A percentile compares a stretch with the other conserved stretches of the same genome.
Evolutionary conservation across 2,797 vertebrate species (phyloP).

Genomic region (Myripristis jacobus): DNA sequence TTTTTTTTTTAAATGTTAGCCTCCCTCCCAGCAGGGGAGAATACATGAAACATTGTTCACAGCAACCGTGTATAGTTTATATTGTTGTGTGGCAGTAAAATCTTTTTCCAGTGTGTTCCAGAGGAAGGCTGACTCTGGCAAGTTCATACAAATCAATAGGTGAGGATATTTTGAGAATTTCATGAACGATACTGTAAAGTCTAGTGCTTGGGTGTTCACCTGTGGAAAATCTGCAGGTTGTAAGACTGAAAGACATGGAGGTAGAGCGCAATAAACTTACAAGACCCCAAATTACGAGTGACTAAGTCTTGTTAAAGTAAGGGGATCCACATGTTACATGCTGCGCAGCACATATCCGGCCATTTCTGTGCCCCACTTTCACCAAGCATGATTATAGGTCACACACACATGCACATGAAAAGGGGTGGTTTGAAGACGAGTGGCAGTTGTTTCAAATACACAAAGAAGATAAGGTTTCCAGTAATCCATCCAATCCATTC

Average conservation of each 20-base stretch:
- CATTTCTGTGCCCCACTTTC: background rate
- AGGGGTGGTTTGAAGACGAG: background rate
- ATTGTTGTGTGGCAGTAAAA: background rate
- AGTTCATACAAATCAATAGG: background rate
- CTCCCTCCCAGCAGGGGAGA: background rate
- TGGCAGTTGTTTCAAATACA: slow-evolving; percentile 16
- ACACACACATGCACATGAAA: slow-evolving; percentile 8
- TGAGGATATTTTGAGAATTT: background rate
- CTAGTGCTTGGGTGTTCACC: background rate
- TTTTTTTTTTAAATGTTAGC: background rate
- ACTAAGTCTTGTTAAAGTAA: background rate
- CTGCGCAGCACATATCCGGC: background rate
- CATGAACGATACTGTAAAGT: background rate
- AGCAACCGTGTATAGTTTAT: background rate
- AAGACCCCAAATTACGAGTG: background rate
- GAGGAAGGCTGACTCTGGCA: background rate
- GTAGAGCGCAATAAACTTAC: background rate
- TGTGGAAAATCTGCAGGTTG: background rate
- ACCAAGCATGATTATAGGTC: slow-evolving; percentile 5
- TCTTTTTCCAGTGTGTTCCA: background rate
- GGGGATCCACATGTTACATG: background rate
- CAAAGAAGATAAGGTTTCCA: slow-evolving; percentile 6
- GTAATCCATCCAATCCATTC: background rate
- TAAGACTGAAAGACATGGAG: background rate
- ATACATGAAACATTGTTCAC: background rate